Evolutionary conservation across 2,888 invertebrate species (phyloP).

Genomic region (Exocentrus adspersus): DNA sequence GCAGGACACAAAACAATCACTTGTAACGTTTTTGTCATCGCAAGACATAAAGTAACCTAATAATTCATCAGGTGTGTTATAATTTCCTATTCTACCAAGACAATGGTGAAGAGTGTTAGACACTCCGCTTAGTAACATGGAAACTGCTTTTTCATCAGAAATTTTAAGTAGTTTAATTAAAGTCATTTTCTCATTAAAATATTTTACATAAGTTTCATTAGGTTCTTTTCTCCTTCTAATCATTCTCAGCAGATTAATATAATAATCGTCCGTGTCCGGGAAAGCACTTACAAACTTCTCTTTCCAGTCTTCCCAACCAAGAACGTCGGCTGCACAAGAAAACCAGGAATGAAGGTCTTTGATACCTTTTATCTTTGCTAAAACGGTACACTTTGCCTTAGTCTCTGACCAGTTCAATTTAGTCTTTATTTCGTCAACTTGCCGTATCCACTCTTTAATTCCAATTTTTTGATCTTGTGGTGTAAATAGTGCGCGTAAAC

Average conservation of each 20-base stretch:
- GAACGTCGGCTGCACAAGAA: background rate
- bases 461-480: background rate
- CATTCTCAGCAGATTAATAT: constrained; percentile 12
- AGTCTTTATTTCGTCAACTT: background rate
- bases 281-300: constrained; percentile 34
- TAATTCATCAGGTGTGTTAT: background rate
- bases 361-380: background rate
- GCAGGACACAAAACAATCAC: too few relatives aligned
- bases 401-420: background rate
- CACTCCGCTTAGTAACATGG: background rate
- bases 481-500: background rate
- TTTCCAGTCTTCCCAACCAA: constrained; percentile 42
- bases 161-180: constrained; percentile 14
- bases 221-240: constrained; percentile 16
- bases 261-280: constrained; percentile 24
- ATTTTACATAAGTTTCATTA: constrained; percentile 23
- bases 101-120: background rate
- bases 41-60: background rate
- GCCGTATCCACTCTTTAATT: background rate
- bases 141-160: background rate
- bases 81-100: background rate
- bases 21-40: background rate
- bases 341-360: background rate
- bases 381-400: background rate
- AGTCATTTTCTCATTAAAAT: constrained; percentile 30